Base-by-base conservation (phyloP, 1,140 invertebrate genomes). In the Chironomus striatipennis region DNA sequence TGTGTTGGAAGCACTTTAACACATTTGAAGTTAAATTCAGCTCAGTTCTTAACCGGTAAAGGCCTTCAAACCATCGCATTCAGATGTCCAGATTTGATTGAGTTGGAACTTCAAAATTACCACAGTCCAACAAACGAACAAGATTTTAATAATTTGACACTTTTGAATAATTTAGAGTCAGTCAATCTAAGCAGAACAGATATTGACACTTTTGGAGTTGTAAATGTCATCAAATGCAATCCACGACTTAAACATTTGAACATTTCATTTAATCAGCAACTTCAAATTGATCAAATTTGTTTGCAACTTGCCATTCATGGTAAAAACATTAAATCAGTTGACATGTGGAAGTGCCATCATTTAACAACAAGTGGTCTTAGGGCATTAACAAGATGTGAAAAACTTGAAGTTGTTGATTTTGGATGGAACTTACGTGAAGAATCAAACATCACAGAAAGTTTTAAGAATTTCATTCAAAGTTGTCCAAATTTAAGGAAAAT, bases 321-420 rank as follows among this genome's bases (percentile, higher is more conserved):
- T 80, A 84, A 82, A 12, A 81, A 89, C 74, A 79, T 94, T 0
- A 84, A 89, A 73, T 92, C 90, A 0, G 85, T 94, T 74, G 94
- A 96, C 81, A 89, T 94, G 77, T 97, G 94, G 94, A 93, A 95
- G 81, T 88, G 89, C 0, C 89, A 89, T 77, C 89, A 88, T 18
- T 80, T 96, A 42, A 91, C 91, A 0, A 86, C 89, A 1, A 81
- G 84, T 7, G 93, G 93, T 7, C 85, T 95, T 0, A 81, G 85
- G 76, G 86, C 88, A 10, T 81, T 97, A 3, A 84, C 88, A 0
- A 83, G 86, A n/a, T 94, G 92, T 79, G 83, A 77, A 75, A 83
- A 88, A 67, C 81, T 97, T 17, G 88, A 91, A 79, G 93, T 96
- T 83, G 82, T 96, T 18, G 94, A 97, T 84, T 86, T 97, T 75